Evolutionary conservation across 2,888 invertebrate genomes (phyloP).

Genomic region (Proisotoma minuta): DNA sequence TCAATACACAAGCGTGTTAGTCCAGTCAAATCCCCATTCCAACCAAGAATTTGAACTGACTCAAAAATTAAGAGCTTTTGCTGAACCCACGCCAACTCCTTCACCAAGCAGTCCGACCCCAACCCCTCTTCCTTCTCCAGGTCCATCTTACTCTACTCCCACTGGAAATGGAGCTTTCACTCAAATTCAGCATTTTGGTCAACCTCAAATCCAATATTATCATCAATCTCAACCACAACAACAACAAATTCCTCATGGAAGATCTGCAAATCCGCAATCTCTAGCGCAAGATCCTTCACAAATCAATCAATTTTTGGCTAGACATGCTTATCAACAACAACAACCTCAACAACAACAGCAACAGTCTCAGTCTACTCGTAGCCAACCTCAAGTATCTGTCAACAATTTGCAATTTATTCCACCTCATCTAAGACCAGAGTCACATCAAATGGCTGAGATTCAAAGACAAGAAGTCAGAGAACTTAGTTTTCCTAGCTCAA

Average conservation of each 20-base stretch:
- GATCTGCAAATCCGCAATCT: slow-evolving; percentile 6
- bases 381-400: slow-evolving; percentile 18
- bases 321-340: slow-evolving; percentile 30
- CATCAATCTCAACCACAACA: slow-evolving; percentile 45
- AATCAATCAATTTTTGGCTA: slow-evolving; percentile 28
- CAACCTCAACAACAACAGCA: slow-evolving; percentile 24
- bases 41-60: slow-evolving; percentile 65
- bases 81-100: slow-evolving; percentile 47
- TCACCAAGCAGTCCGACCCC: not conserved
- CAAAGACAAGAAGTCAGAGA: slow-evolving; percentile 11
- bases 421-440: slow-evolving; percentile 25
- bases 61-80: slow-evolving; percentile 70
- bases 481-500: slow-evolving; percentile 15
- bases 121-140: slow-evolving; percentile 55
- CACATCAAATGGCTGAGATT: slow-evolving; percentile 13
- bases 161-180: slow-evolving; percentile 7
- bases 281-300: slow-evolving; percentile 12
- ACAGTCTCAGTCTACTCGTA: too few relatives aligned
- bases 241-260: slow-evolving; percentile 14
- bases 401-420: slow-evolving; percentile 30
- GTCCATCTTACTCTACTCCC: slow-evolving; percentile 46
- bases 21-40: slow-evolving; percentile 62
- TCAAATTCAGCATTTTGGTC: slow-evolving; percentile 33
- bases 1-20: slow-evolving; percentile 72
- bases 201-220: slow-evolving; percentile 49